Base-by-base conservation (phyloP, 2,797 vertebrate species). In the Macropus fuliginosus region DNA sequence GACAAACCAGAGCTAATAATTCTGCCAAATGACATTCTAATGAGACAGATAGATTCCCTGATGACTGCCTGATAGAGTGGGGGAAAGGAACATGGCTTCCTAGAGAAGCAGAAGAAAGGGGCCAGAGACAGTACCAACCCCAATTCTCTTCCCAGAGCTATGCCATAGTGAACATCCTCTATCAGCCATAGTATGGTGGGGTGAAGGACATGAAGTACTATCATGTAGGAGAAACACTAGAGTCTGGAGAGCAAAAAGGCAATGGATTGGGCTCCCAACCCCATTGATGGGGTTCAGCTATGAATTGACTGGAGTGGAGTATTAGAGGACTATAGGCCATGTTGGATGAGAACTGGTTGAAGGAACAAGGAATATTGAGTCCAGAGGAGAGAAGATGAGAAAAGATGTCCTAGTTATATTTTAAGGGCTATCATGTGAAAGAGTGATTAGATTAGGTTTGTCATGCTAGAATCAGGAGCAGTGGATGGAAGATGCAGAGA, bases 11-110 rank as follows among this genome's bases (percentile, higher is more conserved):
- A 93, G 56, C 92, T 95, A 31, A 5, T 55, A 24, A 93, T 55
- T 92, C 40, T 59, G 62, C 90, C 92, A 96, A 95, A 96, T 50
- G 93, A 90, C 90, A 54, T 98, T 93, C 96, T 94, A 96, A 96
- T n/a, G n/a, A 87, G 21, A 94, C n/a, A 93, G 95, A 87, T 27
- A 31, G 89, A 1, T 55, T 92, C 27, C 4, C 56, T 55, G 87
- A 95, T 16, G 24, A 11, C 21, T 87, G 74, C 9, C 40, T 27
- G 40, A 87, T 27, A 27, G 74, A 27, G 21, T 46, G 40, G 21
- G 31, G 40, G 21, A 24, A 50, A 50, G 62, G 24, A 50, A 46
- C 40, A 50, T 3, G 5, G n/a, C n/a, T 40, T 81, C n/a, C 8
- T 81, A 87, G 74, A 27, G 40, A 50, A 87, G 40, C 40, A 81